phyloP scores from a whole-genome alignment of 2,113 vertebrate species.

The Asarcornis scutulata region DNA sequence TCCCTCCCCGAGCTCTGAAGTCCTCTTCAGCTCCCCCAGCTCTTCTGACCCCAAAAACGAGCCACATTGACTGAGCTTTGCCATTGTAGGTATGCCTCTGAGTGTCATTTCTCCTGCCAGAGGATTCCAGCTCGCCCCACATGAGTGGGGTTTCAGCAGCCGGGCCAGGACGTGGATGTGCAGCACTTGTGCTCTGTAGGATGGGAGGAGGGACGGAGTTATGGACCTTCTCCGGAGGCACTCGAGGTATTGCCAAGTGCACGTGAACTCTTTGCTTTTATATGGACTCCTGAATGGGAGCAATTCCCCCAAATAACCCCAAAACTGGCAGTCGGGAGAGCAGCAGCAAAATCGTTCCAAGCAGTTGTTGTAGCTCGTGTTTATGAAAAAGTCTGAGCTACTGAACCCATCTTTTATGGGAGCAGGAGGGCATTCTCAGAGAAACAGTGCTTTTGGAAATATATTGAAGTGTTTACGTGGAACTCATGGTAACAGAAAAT shows the following conservation, averaged over 20 bases:
- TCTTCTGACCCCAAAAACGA: neutral
- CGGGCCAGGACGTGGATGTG: rapidly evolving
- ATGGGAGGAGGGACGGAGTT: neutral
- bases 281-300: neutral
- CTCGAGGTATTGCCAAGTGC: rapidly evolving
- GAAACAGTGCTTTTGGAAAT: rapidly evolving
- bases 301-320: neutral
- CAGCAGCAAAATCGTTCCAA: neutral
- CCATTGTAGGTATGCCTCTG: neutral
- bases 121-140: neutral
- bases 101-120: neutral
- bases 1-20: neutral
- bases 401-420: neutral
- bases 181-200: too few species aligned
- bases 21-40: rapidly evolving
- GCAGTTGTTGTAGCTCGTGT: too few species aligned
- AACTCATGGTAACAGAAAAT: neutral
- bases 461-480: neutral
- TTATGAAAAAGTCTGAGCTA: neutral
- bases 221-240: rapidly evolving
- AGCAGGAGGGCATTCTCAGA: neutral
- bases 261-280: rapidly evolving
- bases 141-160: neutral
- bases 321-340: neutral
- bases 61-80: neutral